These are phyloP conservation scores for Notocelia uddmanniana DNA, from an alignment of 2,888 invertebrate species.

Conservation along the genomic window DNA sequence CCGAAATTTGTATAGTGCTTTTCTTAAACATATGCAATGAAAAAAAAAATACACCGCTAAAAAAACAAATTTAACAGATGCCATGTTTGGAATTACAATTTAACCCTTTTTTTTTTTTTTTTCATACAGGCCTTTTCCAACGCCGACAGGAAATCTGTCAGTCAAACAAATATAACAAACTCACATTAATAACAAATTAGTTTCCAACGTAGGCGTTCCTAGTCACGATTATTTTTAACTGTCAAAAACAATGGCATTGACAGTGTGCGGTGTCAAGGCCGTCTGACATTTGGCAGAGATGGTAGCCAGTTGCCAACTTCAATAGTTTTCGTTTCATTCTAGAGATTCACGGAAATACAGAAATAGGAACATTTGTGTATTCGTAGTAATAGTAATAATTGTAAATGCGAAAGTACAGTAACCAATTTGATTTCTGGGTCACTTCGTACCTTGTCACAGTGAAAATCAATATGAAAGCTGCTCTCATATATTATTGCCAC, in stretches of 20 bases:
- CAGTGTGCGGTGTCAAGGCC: conserved; percentile 60
- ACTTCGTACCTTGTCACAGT: no score
- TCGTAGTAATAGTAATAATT: background rate
- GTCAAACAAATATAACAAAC: background rate
- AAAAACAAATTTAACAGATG: no score
- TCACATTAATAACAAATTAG: conserved; percentile 39
- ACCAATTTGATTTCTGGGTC: no score
- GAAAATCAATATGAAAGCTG: no score
- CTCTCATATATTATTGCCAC: no score
- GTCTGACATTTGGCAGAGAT: conserved; percentile 49
- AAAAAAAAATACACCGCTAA: no score
- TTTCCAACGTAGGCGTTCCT: conserved; percentile 39
- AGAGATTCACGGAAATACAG: conserved; percentile 18
- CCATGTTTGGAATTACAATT: no score
- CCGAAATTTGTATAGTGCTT: no score
- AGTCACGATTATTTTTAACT: conserved; percentile 45
- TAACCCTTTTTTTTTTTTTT: no score
- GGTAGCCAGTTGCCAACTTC: conserved; percentile 48
- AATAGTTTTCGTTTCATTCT: conserved; percentile 21
- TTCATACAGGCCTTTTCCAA: no score
- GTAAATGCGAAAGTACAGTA: background rate
- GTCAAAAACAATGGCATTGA: conserved; percentile 56
- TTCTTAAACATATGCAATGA: no score
- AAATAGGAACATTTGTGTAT: conserved; percentile 20
- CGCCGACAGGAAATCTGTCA: background rate